Evolutionary conservation across 2,888 invertebrate species (phyloP).

Genomic region (Leptopilina myrica): DNA sequence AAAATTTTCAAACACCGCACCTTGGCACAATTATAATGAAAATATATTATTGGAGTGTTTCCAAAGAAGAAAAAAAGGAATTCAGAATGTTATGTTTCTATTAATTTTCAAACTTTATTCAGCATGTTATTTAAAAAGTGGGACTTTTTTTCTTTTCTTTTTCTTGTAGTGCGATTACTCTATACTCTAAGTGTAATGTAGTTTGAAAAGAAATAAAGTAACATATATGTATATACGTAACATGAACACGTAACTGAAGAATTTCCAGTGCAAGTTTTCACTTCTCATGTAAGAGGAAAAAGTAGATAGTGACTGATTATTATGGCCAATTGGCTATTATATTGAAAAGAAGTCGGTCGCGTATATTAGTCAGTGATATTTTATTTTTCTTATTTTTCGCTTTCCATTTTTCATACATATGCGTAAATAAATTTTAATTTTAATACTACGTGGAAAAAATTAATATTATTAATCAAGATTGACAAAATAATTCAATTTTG

Average conservation of each 20-base stretch:
- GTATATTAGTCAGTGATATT: slow-evolving; percentile 47
- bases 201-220: slow-evolving; percentile 13
- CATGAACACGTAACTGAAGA: slow-evolving; percentile 35
- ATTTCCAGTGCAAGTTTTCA: slow-evolving; percentile 54
- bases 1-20: background rate
- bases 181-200: background rate
- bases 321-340: slow-evolving; percentile 47
- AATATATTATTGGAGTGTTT: background rate
- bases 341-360: slow-evolving; percentile 46
- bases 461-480: too few species aligned
- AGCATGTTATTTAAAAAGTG: background rate
- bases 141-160: background rate
- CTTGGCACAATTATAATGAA: slow-evolving; percentile 16
- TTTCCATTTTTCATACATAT: background rate
- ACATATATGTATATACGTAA: slow-evolving; percentile 2
- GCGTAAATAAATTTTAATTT: too few species aligned
- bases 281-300: slow-evolving; percentile 49
- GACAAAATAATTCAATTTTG: background rate
- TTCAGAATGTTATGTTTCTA: background rate
- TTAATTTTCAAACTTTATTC: too few species aligned
- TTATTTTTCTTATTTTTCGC: slow-evolving; percentile 1
- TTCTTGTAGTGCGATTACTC: background rate
- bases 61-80: background rate
- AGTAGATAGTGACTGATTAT: slow-evolving; percentile 43
- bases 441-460: too few species aligned